Conservation (phyloP, 2,113 vertebrate genomes). For the Tapirus terrestris region DNA sequence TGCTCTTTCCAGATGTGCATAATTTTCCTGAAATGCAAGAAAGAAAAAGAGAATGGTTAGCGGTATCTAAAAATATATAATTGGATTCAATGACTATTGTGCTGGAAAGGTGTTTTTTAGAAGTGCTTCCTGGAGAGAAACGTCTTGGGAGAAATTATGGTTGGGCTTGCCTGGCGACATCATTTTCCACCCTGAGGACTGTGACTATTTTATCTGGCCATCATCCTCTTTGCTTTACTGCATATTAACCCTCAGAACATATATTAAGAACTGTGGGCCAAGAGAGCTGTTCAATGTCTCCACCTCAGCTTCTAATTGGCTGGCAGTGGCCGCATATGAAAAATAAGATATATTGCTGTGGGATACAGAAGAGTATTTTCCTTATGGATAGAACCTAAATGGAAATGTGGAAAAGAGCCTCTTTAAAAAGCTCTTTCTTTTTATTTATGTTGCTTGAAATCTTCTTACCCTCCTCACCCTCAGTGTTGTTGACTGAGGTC, state of each 20-base stretch:
- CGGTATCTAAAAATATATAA: slow-evolving; percentile 78
- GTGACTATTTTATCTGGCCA: slow-evolving; percentile 67
- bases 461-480: neutral
- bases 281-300: slow-evolving; percentile 31
- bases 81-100: slow-evolving; percentile 57
- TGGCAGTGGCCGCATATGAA: neutral
- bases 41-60: neutral
- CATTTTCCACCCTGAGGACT: slow-evolving; percentile 39
- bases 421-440: neutral
- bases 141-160: neutral
- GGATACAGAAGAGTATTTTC: slow-evolving; percentile 28
- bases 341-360: slow-evolving; percentile 44
- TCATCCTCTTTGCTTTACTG: neutral
- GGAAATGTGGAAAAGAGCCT: slow-evolving; percentile 36
- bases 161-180: neutral
- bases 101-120: slow-evolving; percentile 69
- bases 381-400: neutral
- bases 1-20: slow-evolving; percentile 77
- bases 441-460: neutral
- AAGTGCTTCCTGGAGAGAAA: slow-evolving; percentile 57
- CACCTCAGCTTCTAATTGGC: neutral
- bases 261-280: slow-evolving; percentile 2
- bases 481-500: neutral
- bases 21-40: slow-evolving; percentile 59
- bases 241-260: slow-evolving; percentile 21